phyloP scores from a whole-genome alignment of 2,113 vertebrate genomes.

The Poeciliopsis prolifica region DNA sequence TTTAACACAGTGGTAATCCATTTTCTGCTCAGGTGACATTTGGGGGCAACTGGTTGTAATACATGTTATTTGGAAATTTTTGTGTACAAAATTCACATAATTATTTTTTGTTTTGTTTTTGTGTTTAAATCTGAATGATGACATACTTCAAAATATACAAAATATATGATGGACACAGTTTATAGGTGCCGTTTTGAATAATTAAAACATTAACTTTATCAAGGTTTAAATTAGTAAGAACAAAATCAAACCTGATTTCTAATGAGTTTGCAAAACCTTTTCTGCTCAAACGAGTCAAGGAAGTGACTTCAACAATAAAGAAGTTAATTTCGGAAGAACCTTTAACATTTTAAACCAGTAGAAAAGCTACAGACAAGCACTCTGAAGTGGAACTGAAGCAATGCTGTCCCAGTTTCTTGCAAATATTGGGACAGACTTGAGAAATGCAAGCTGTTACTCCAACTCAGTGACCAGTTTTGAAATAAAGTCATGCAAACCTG shows the following conservation, averaged over 20 bases:
- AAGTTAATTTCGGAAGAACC: not conserved
- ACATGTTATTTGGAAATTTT: not conserved
- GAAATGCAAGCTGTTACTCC: not conserved
- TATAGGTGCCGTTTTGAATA: not conserved
- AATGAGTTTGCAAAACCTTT: too few relatives aligned
- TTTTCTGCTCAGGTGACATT: not conserved
- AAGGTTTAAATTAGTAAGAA: not conserved
- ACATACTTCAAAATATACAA: not conserved
- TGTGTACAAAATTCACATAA: too few relatives aligned
- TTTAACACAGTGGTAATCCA: not conserved
- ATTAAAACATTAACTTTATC: not conserved
- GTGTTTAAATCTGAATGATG: not conserved
- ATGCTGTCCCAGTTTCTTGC: not conserved
- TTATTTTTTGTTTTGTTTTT: too few relatives aligned
- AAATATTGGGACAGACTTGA: not conserved
- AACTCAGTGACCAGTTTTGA: not conserved
- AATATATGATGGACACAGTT: not conserved
- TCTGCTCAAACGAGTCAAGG: not conserved
- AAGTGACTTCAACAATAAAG: not conserved
- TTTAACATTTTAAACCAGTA: not conserved
- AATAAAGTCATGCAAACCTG: not conserved
- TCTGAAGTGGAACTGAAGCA: not conserved
- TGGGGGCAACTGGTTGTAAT: not conserved
- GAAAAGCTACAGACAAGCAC: not conserved
- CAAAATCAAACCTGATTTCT: not conserved